Conservation (phyloP, 2,113 vertebrate species). For the Psophia crepitans region DNA sequence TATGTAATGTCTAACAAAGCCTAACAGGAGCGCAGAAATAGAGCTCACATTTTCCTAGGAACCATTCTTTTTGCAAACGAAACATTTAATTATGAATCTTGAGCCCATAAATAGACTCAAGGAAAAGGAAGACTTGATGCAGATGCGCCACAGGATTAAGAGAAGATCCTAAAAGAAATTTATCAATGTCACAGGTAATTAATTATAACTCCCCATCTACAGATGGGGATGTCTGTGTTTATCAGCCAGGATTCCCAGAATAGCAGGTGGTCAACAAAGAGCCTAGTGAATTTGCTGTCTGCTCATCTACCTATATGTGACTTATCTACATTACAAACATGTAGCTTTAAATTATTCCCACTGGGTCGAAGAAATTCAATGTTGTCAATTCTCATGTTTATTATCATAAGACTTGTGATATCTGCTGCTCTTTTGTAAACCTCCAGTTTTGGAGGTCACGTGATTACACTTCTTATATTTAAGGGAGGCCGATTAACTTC, state of each 20-base stretch:
- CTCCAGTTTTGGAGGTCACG: not conserved
- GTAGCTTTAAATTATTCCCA: not conserved
- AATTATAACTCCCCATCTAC: slow-evolving; percentile 67
- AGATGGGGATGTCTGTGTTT: slow-evolving; percentile 52
- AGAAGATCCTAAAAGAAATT: slow-evolving; percentile 67
- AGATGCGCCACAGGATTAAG: slow-evolving; percentile 62
- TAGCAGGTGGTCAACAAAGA: slow-evolving; percentile 61
- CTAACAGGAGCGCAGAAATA: slow-evolving; percentile 48
- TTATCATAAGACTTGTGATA: not conserved
- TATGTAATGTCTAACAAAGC: slow-evolving; percentile 62
- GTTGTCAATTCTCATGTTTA: not conserved
- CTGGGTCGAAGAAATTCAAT: not conserved
- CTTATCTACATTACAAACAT: not conserved
- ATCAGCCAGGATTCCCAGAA: slow-evolving; percentile 55
- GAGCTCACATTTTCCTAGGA: slow-evolving; percentile 69
- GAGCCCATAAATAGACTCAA: slow-evolving; percentile 63
- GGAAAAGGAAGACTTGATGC: not conserved
- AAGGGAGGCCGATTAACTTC: not conserved
- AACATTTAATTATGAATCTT: slow-evolving; percentile 70
- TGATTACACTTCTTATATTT: not conserved
- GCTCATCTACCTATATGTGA: slow-evolving; percentile 10
- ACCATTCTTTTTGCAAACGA: slow-evolving; percentile 70
- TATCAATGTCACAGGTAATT: slow-evolving; percentile 76
- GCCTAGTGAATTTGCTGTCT: slow-evolving; percentile 48
- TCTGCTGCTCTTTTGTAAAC: not conserved